Conservation (phyloP, 2,888 invertebrate species). For the Apotomis capreana region DNA sequence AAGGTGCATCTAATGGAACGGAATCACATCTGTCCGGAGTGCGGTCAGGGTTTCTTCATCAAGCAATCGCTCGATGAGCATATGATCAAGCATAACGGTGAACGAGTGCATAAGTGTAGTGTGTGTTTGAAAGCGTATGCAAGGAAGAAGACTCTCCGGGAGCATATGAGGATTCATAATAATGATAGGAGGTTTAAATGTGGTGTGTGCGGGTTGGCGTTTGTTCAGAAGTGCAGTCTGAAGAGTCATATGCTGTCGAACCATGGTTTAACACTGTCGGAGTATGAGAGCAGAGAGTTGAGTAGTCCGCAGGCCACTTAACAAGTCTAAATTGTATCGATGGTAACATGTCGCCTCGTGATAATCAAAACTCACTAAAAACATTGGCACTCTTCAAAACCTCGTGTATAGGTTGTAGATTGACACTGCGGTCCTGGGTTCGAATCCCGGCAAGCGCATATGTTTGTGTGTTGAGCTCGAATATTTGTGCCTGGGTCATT, state of each 20-base stretch:
- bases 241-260: constrained; percentile 76
- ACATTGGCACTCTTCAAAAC: too few species aligned
- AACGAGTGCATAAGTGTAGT: constrained; percentile 67
- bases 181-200: constrained; percentile 75
- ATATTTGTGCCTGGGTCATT: too few species aligned
- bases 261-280: constrained; percentile 67
- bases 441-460: too few species aligned
- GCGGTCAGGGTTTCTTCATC: constrained; percentile 73
- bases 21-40: constrained; percentile 71
- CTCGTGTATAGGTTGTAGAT: too few species aligned
- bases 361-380: too few species aligned
- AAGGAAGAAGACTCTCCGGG: constrained; percentile 70
- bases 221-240: constrained; percentile 74
- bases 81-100: constrained; percentile 74
- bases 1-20: constrained; percentile 75
- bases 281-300: constrained; percentile 58
- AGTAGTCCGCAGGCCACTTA: constrained; percentile 19
- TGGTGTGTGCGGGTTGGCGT: constrained; percentile 65
- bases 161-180: constrained; percentile 77
- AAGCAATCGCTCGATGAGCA: constrained; percentile 73
- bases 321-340: not conserved
- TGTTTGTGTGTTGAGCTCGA: too few species aligned
- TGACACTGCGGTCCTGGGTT: too few species aligned
- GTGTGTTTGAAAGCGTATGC: constrained; percentile 73
- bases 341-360: not conserved